Base-by-base conservation (phyloP, 2,888 invertebrate genomes). In the Rhaphigaster nebulosa region DNA sequence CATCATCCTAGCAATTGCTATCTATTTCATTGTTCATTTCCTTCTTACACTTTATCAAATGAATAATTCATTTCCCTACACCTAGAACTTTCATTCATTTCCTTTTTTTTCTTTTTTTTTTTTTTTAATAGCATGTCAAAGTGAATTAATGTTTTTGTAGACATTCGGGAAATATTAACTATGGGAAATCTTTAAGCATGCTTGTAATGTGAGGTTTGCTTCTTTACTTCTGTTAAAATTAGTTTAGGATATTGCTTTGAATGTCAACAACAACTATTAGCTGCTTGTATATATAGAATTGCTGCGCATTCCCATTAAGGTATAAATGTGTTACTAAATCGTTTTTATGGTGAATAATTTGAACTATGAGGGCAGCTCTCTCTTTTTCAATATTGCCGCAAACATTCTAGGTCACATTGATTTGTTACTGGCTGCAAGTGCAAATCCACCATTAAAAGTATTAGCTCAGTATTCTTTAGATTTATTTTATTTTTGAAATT, bases 1-100 rank as follows among this genome's bases (percentile, higher is more conserved):
- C 60, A 84, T 90, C 90, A 90, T 90, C 56, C 80, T 91, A 70
- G 56, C 91, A 87, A 76, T 91, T 88, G 88, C 87, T 60, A 29
- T 90, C 89, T 92, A 91, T 88, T 91, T 92, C 91, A 90, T 90
- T 84, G 88, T 91, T 88, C 92, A 92, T 91, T 92, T 91, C 76
- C 88, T 92, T 88, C 88, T 92, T 56, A 91, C 90, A 26, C 56
- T 87, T n/a, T 90, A 87, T 60, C 87, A 90, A 84, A 90, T 90
- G 76, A 54, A 90, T 38, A 18, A 90, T 60, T 70, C 60, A 52
- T 90, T 60, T 20, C 60, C 90, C 41, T 54, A 41, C 20, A 29
- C 52, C 76, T 88, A 84, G 52, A 34, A 29, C 50, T 50, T n/a
- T 29, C 3, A 38, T 76, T 76, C 2, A 76, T 76, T 76, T 20